Percentiles rank a stretch among this genome's conserved stretches.
These are phyloP conservation scores for Lepidochrysops patricia DNA, from an alignment of 2,888 invertebrate genomes.

Conservation along the genomic window DNA sequence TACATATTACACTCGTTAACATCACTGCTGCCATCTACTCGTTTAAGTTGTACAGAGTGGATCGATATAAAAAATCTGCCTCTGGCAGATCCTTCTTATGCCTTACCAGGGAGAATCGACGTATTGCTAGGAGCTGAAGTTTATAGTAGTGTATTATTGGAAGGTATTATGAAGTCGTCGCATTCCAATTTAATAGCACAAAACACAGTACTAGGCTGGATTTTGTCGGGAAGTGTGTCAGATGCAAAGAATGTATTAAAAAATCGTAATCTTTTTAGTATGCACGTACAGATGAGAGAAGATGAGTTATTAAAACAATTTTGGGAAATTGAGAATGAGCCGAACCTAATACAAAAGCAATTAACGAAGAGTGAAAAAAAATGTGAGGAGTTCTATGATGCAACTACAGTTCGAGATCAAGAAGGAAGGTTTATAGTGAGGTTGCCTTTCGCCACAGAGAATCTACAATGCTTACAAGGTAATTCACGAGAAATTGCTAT, in stretches of 20 bases:
- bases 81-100: constrained; percentile 19
- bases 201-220: constrained; percentile 26
- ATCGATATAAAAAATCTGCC: not conserved
- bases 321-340: constrained; percentile 21
- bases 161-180: constrained; percentile 23
- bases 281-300: constrained; percentile 14
- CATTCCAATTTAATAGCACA: constrained; percentile 24
- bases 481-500: constrained; percentile 2
- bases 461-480: not conserved
- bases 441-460: constrained; percentile 14
- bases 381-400: constrained; percentile 18
- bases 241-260: not conserved
- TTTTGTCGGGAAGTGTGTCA: constrained; percentile 26
- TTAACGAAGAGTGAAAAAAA: constrained; percentile 16
- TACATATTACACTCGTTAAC: no score
- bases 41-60: not conserved
- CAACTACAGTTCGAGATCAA: constrained; percentile 19
- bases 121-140: constrained; percentile 28
- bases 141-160: constrained; percentile 23
- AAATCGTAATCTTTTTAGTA: not conserved
- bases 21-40: no score
- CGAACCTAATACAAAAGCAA: not conserved
- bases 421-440: constrained; percentile 19
- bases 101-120: constrained; percentile 23
- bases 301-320: constrained; percentile 21